Base-by-base conservation (phyloP, 2,113 vertebrate species). In the Gyps fulvus region DNA sequence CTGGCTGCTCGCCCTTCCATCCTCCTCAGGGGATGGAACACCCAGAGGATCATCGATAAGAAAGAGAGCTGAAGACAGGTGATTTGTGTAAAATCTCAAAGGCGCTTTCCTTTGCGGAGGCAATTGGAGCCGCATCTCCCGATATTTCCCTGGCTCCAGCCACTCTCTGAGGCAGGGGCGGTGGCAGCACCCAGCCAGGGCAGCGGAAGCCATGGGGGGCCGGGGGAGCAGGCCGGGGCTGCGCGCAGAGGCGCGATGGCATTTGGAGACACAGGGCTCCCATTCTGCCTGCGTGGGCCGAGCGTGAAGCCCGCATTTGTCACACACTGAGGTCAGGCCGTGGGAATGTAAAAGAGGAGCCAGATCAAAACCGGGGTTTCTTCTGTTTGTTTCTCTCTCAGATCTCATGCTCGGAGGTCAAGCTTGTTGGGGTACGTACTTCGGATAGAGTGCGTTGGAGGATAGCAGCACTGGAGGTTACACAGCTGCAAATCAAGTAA, bases 221-320 rank as follows among this genome's bases (percentile, higher is more conserved):
- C 0, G 0, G 11, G 31, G 2, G 31, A 74, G 38, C n/a, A 26
- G 36, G 26, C 36, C 0, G 0, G 50, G 61, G 34, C 69, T 66
- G 59, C 2, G 18, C 5, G 0, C 26, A 55, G 36, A 20, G 65
- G n/a, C 1, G 0, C 0, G 0, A 18, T 54, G 79, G 36, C 57
- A 7, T 65, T 26, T 54, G 45, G 76, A 66, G 58, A 16, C 42
- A 65, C 13, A 27, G 77, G 55, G 89, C 65, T 81, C 22, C 66
- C 13, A 7, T 36, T 67, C 81, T 15, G 5, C 4, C 0, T 16
- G 54, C 1, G 9, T 18, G 55, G 73, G 92, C 66, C 0, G 1
- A 52, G 45, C 0, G 3, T 1, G 1, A 50, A 47, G 67, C 74
- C 55, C 1, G 0, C 0, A 0, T 58, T 55, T 63, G 82, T 76